These are phyloP conservation scores for Tinea pellionella DNA, from an alignment of 2,888 invertebrate species.

Conservation along the genomic window DNA sequence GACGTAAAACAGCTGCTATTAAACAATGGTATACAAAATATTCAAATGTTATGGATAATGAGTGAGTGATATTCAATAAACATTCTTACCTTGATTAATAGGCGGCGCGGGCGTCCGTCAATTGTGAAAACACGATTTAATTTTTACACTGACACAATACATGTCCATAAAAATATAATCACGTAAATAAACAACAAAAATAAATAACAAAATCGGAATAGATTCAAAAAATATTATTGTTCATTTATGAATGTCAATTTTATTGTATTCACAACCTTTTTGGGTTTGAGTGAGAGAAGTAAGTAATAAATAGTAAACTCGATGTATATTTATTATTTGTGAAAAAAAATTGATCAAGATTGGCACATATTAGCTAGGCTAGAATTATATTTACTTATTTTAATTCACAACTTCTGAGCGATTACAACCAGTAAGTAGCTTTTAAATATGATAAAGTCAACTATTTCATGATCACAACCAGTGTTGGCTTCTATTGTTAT, in stretches of 20 bases:
- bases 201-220: not conserved
- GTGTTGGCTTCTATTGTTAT: not conserved
- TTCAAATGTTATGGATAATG: no score
- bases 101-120: not conserved
- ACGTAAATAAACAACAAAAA: not conserved
- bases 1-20: no score
- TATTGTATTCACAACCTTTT: slow-evolving; percentile 60
- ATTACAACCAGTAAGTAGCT: not conserved
- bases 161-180: not conserved
- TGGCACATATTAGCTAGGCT: slow-evolving; percentile 1
- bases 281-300: slow-evolving; percentile 28
- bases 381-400: not conserved
- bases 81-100: not conserved
- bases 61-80: not conserved
- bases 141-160: not conserved
- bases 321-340: not conserved
- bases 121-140: not conserved
- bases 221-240: not conserved
- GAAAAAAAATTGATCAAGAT: not conserved
- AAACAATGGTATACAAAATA: no score
- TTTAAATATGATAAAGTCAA: not conserved
- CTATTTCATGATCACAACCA: slow-evolving; percentile 5
- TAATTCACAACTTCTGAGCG: not conserved
- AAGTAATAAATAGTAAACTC: not conserved
- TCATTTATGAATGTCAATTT: slow-evolving; percentile 19